These are phyloP conservation scores for Aporrectodea caliginosa DNA, from an alignment of 1,140 invertebrate genomes.

Conservation along the genomic window DNA sequence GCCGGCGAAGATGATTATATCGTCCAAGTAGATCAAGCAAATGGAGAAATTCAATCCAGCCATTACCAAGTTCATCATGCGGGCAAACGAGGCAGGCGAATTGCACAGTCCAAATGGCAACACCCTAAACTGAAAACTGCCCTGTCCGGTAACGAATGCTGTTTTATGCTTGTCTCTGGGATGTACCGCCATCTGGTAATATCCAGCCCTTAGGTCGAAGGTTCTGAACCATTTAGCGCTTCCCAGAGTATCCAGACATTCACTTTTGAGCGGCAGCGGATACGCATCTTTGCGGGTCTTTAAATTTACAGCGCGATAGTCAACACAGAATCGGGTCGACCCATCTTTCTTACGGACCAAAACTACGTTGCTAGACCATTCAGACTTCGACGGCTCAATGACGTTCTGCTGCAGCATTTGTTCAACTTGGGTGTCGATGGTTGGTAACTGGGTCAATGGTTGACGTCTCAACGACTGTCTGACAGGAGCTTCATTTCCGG, in stretches of 20 bases:
- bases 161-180: too few relatives aligned
- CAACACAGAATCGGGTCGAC: constrained; percentile 39
- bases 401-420: constrained; percentile 4
- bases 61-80: too few relatives aligned
- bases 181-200: too few relatives aligned
- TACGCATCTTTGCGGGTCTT: too few relatives aligned
- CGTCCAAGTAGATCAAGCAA: constrained; percentile 38
- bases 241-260: constrained; percentile 38
- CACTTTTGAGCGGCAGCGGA: too few relatives aligned
- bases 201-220: too few relatives aligned
- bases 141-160: too few relatives aligned
- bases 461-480: background rate
- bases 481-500: background rate
- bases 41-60: constrained; percentile 26
- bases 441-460: background rate
- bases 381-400: constrained; percentile 29
- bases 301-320: too few relatives aligned
- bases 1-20: constrained; percentile 35
- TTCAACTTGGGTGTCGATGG: background rate
- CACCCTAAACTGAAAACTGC: constrained; percentile 36
- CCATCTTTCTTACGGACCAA: constrained; percentile 40
- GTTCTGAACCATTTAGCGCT: too few relatives aligned
- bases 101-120: too few relatives aligned
- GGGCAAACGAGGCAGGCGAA: too few relatives aligned
- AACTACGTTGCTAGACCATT: constrained; percentile 44